A percentile compares a stretch with the other conserved stretches of the same genome.
These are phyloP conservation scores for Gambusia affinis DNA, from an alignment of 2,113 vertebrate genomes.

Conservation along the genomic window DNA sequence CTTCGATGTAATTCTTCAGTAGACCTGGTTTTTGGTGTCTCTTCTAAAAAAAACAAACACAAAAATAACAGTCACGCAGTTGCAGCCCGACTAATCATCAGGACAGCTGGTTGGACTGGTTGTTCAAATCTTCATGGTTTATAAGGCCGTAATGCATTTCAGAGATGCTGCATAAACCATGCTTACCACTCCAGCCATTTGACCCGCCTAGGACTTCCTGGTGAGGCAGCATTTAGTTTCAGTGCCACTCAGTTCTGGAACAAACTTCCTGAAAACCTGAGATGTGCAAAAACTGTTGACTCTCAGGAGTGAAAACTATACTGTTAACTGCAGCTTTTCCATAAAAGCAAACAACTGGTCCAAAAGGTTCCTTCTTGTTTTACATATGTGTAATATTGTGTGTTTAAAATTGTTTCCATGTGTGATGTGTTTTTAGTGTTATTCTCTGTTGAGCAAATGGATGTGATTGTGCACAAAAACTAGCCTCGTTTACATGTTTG, in stretches of 20 bases:
- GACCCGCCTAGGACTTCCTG: neutral
- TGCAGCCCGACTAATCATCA: no score
- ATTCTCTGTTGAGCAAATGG: neutral
- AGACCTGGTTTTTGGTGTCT: no score
- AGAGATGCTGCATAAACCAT: neutral
- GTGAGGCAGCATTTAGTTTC: neutral
- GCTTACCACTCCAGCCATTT: neutral
- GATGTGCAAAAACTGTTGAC: neutral
- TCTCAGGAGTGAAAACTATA: neutral
- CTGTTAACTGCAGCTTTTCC: neutral
- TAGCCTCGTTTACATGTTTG: constrained; percentile 21
- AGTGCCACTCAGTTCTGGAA: neutral
- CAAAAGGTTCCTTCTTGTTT: neutral
- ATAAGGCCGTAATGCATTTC: neutral
- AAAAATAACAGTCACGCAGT: no score
- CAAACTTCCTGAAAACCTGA: neutral
- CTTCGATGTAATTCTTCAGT: no score
- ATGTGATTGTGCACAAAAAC: neutral
- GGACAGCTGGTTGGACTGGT: no score
- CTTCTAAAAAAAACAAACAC: no score
- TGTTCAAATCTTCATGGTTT: neutral
- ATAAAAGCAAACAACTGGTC: neutral
- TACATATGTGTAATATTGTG: neutral
- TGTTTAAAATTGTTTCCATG: no score
- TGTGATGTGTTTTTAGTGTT: neutral